Base-by-base conservation (phyloP, 2,888 invertebrate species). In the Oxytorus armatus region DNA sequence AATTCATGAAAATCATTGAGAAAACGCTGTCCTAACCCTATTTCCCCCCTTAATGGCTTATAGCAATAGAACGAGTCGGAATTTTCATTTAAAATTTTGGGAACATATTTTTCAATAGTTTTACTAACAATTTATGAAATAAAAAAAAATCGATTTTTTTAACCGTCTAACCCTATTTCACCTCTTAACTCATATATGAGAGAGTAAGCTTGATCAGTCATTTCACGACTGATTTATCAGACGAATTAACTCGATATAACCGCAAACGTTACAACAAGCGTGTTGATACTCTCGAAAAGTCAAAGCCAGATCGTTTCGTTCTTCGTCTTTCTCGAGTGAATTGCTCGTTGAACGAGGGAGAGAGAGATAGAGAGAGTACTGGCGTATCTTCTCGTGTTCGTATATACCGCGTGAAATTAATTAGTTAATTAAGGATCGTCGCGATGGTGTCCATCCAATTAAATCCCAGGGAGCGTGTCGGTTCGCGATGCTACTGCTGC, bases 371-470 rank as follows among this genome's bases (percentile, higher is more conserved):
- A 68, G 49, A 57, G 47, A 63, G 53, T 76, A 47, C 69, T 72
- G 77, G 65, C 72, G 80, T 82, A 83, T 86, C 83, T 84, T 84
- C 85, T 84, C 85, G 83, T 85, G 86, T 86, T 86, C 85, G 85
- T 84, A 75, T 83, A 83, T 83, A 61, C 82, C 84, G 88, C 86
- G 89, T 86, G 88, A 90, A 91, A 90, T 90, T 90, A 91, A 91
- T 91, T 91, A 90, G 89, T 90, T 90, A 89, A 90, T 91, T 91
- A 90, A 90, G 86, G 88, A 87, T 85, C 85, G 82, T 75, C 84
- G 88, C 85, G 84, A 87, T 86, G 89, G 86, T 88, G 89, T 89
- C 89, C 86, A 85, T 90, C 90, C 90, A 91, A 91, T 91, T 91
- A 91, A 91, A 91, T 89, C 87, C 85, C 82, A 63, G 82, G 74